These are phyloP conservation scores for Odocoileus hemionus DNA, from an alignment of 2,113 vertebrate genomes.

Conservation along the genomic window DNA sequence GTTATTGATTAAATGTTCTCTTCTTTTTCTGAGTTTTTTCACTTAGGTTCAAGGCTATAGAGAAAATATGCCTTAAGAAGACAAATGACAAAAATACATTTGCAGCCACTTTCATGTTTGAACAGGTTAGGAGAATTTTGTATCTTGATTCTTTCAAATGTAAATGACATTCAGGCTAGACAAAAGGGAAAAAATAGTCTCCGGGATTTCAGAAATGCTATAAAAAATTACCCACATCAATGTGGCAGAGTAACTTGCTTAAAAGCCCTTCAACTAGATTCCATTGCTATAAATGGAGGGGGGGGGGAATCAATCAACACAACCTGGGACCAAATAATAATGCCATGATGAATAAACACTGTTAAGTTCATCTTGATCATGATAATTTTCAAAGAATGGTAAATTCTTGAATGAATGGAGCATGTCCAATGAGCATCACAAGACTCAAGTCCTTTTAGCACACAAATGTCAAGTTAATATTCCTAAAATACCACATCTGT, in stretches of 20 bases:
- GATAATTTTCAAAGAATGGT: neutral
- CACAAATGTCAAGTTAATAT: neutral
- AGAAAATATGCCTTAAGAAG: neutral
- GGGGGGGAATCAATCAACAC: neutral
- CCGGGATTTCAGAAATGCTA: conserved; percentile 3
- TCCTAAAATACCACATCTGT: neutral
- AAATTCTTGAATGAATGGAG: neutral
- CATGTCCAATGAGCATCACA: neutral
- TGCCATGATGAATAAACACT: neutral
- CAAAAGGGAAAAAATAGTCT: neutral
- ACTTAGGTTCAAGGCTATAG: neutral
- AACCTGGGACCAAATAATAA: neutral
- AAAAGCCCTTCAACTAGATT: neutral
- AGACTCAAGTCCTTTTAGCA: neutral
- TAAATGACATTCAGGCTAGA: neutral
- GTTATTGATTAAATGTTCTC: neutral
- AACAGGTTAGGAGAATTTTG: neutral
- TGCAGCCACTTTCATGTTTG: neutral
- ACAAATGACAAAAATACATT: neutral
- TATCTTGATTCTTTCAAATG: neutral
- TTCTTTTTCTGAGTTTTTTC: neutral
- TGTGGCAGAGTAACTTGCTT: neutral
- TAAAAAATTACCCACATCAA: neutral
- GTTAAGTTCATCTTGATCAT: neutral
- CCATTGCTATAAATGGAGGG: neutral